These are phyloP conservation scores for Pachycephala philippinensis DNA, from an alignment of 2,113 vertebrate species.

Conservation along the genomic window DNA sequence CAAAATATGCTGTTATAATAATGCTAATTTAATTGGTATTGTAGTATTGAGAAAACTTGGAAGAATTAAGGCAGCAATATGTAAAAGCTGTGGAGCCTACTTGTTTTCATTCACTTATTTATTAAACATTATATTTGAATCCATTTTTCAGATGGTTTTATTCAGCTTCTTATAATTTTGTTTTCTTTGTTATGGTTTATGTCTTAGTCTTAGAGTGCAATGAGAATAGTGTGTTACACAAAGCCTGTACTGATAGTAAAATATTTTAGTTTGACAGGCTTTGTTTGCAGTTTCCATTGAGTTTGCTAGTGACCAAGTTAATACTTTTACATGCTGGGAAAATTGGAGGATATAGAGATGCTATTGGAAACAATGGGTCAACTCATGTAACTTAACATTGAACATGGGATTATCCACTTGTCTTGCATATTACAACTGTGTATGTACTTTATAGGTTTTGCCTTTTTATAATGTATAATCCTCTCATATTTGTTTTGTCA, in stretches of 20 bases:
- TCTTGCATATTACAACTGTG: neutral
- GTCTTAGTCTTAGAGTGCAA: neutral
- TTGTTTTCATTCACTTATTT: neutral
- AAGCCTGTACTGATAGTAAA: neutral
- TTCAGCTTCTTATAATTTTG: neutral
- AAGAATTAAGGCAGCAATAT: neutral
- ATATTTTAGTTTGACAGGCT: neutral
- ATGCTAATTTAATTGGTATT: neutral
- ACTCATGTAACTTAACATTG: neutral
- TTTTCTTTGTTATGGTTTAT: neutral
- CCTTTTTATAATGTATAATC: neutral
- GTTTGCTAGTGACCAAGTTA: neutral
- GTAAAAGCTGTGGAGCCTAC: neutral
- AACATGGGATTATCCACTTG: conserved; percentile 9
- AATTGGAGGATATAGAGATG: neutral
- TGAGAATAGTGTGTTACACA: neutral
- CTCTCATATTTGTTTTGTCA: conserved; percentile 6
- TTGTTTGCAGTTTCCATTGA: neutral
- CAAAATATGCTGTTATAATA: neutral
- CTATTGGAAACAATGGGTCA: neutral
- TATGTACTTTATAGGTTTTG: conserved; percentile 28
- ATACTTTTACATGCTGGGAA: neutral
- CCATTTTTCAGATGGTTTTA: neutral
- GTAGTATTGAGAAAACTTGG: neutral
- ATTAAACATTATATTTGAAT: neutral